Evolutionary conservation across 2,888 invertebrate genomes (phyloP), one percentile per base, ranked within the genome.

Genomic region (Leptodirus hochenwartii): DNA sequence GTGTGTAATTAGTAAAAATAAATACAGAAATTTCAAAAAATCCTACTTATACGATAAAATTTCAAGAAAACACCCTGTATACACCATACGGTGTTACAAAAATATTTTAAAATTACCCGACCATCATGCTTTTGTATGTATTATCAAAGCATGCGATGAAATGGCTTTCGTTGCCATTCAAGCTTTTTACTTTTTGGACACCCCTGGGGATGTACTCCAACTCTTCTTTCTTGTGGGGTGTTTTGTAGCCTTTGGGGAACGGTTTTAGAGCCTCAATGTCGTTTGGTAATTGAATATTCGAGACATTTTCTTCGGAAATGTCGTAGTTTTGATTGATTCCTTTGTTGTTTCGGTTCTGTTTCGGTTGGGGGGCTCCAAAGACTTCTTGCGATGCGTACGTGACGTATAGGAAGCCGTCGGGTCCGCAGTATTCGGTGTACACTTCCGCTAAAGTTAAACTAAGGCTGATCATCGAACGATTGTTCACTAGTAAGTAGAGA

Each of bases 371-470:
- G 9, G 22, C 15, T 22, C 85, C 87, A 50, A 87, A 88, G 41
- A 80, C 79, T 59, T 87, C 85, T 58, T 87, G 85, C 14, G 84
- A 84, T 1, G 87, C 84, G 48, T 87, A 88, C 0, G 82, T 82
- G 44, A 87, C 70, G 51, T 87, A 85, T 1, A 88, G 65, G 48
- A 84, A 88, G 1, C 88, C 88, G 50, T 87, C 87, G 16, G 72
- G 72, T 39, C 79, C 78, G 26, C 70, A 67, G 42, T 78, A 69
- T 35, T 72, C 68, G 20, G 69, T 65, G 54, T 87, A 84, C 1
- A 84, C 69, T 53, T 88, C 81, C 0, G 76, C 69, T 58, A 88
- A 64, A 1, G 84, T 80, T 40, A 76, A 62, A 14, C 81, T 78
- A 58, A 84, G 69, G 39, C 78, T 78, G 11, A 79, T 64, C 65